These are phyloP conservation scores for Chiroxiphia lanceolata DNA, from an alignment of 2,797 vertebrate species.

Conservation along the genomic window DNA sequence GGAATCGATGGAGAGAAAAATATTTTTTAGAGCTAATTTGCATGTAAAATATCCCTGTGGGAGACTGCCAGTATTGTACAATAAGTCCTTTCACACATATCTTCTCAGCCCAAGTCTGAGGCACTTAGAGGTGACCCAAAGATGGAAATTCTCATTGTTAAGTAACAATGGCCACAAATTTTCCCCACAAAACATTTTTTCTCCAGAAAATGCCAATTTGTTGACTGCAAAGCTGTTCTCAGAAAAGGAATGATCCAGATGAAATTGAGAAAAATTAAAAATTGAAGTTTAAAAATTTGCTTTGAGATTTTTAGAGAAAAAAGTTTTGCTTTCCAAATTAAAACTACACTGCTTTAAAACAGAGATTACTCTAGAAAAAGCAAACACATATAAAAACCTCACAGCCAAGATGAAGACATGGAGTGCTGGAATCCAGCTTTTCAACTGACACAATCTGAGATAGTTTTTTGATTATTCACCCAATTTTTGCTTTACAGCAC, in stretches of 20 bases:
- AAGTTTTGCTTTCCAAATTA: neutral
- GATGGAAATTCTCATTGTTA: neutral
- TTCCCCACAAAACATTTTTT: neutral
- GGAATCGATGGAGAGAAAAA: neutral
- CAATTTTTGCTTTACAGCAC: neutral
- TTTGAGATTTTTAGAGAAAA: neutral
- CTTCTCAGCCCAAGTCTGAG: neutral
- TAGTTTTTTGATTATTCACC: neutral
- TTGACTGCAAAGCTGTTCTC: neutral
- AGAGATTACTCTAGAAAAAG: neutral
- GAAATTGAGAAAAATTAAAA: neutral
- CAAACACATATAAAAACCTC: neutral
- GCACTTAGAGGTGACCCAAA: neutral
- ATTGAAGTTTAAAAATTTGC: neutral
- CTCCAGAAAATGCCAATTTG: neutral
- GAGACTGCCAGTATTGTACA: neutral
- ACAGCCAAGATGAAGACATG: neutral
- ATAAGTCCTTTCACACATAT: neutral
- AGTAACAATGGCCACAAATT: neutral
- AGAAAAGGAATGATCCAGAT: neutral
- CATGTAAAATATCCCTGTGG: neutral
- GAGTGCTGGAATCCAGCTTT: neutral
- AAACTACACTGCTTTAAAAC: neutral
- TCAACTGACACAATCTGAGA: neutral
- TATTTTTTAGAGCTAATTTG: constrained; percentile 10